phyloP scores from a whole-genome alignment of 2,113 vertebrate genomes.

The Artemisiospiza belli region DNA sequence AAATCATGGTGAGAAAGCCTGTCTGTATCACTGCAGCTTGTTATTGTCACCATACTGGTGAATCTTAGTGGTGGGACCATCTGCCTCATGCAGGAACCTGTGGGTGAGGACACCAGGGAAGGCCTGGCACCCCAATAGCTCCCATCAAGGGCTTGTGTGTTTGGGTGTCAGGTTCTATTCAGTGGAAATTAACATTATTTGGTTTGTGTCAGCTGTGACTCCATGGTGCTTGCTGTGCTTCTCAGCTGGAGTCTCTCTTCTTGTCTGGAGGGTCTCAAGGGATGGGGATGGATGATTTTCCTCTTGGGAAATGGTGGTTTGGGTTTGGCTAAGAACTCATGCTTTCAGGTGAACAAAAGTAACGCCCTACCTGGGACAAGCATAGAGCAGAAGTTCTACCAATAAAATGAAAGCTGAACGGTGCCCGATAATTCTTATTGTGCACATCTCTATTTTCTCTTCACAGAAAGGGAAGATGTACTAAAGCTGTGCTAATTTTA shows the following conservation, averaged over 20 bases:
- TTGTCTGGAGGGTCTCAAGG: neutral
- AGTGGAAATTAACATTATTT: neutral
- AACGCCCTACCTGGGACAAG: neutral
- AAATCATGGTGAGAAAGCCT: neutral
- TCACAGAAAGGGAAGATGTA: neutral
- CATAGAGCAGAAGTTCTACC: neutral
- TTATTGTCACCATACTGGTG: fast-evolving
- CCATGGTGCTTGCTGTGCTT: neutral
- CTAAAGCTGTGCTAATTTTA: neutral
- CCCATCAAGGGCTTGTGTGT: neutral
- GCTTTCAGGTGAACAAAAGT: neutral
- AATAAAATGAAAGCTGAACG: neutral
- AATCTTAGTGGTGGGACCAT: neutral
- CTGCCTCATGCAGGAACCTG: neutral
- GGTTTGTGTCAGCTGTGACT: neutral
- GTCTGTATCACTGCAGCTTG: neutral
- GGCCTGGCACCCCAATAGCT: neutral
- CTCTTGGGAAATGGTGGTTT: neutral
- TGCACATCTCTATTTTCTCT: neutral
- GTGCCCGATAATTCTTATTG: neutral
- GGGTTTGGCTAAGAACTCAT: neutral
- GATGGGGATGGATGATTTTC: neutral
- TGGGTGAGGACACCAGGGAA: neutral
- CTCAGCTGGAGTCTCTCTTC: neutral
- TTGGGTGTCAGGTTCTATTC: neutral